Base-by-base conservation (phyloP, 2,113 vertebrate genomes). In the Nycticebus coucang region DNA sequence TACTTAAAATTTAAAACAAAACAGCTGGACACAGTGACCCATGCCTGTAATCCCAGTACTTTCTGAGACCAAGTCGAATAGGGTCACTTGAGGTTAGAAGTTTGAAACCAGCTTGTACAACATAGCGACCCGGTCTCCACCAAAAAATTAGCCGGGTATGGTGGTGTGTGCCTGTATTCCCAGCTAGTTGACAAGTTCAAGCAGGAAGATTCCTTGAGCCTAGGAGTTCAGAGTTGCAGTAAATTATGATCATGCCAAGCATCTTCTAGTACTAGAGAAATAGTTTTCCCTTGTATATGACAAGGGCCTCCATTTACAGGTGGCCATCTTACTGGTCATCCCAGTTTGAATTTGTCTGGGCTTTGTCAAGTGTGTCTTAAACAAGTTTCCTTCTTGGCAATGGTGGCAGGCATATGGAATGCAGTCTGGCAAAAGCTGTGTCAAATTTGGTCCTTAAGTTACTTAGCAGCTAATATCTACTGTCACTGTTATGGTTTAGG, bases 321-420 rank as follows among this genome's bases (percentile, higher is more conserved):
- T n/a, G 0, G 81, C 7, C 50, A 11, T 82, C 59, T 79, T 19
- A 57, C 75, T 72, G 45, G 28, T 79, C 35, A 91, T 45, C 11
- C 17, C 37, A 57, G 26, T 66, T 8, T 97, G 68, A 22, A 82
- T 88, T 83, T 93, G 81, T 18, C 77, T 88, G 17, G 64, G 37
- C 45, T 94, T 91, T 62, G 50, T 71, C 86, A 66, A 94, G 91
- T 95, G 87, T 95, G 59, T 91, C 93, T 97, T 94, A 77, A 97
- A 88, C 93, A 87, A 74, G 55, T 95, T 91, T 94, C 64, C 74
- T 53, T 91, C 96, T 91, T 93, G 95, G 95, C 93, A 74, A 2
- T 84, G 86, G 55, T 88, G 79, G 69, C 71, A 94, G 94, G 55
- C 78, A 60, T 89, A 62, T 18, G 93, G 87, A 92, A 95, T 86